Conservation (phyloP, 2,888 invertebrate species). For the Thera obeliscata region DNA sequence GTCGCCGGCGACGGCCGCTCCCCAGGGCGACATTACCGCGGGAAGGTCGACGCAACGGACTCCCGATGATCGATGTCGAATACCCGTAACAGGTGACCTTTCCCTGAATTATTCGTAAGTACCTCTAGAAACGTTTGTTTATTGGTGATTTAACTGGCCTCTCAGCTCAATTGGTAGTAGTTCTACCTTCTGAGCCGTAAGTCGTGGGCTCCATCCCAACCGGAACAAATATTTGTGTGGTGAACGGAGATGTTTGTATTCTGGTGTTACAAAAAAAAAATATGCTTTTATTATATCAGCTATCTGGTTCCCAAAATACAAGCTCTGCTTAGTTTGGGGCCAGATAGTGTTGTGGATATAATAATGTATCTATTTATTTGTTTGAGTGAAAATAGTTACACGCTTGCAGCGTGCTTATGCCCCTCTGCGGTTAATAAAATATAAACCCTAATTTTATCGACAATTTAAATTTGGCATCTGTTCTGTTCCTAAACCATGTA, state of each 20-base stretch:
- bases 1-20: slow-evolving; percentile 66
- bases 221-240: too few relatives aligned
- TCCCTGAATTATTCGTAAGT: slow-evolving; percentile 76
- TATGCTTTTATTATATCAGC: too few relatives aligned
- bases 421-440: slow-evolving; percentile 60
- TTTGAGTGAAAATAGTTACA: slow-evolving; percentile 73
- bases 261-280: too few relatives aligned
- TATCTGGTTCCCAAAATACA: too few relatives aligned
- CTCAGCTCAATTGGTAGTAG: too few relatives aligned
- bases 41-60: slow-evolving; percentile 76
- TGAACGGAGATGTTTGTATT: too few relatives aligned
- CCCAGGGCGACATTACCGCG: slow-evolving; percentile 78
- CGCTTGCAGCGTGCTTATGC: slow-evolving; percentile 59
- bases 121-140: slow-evolving; percentile 81
- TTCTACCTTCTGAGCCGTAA: too few relatives aligned
- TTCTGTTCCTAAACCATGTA: slow-evolving; percentile 49
- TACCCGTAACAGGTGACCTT: slow-evolving; percentile 83
- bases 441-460: slow-evolving; percentile 38
- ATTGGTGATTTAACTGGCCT: slow-evolving; percentile 63
- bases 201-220: too few relatives aligned
- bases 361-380: slow-evolving; percentile 46
- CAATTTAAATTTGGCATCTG: slow-evolving; percentile 56
- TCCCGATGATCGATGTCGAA: slow-evolving; percentile 83
- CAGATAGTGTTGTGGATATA: too few relatives aligned
- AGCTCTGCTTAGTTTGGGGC: too few relatives aligned